These are phyloP conservation scores for Dicaeum eximium DNA, from an alignment of 2,113 vertebrate genomes.

Conservation along the genomic window DNA sequence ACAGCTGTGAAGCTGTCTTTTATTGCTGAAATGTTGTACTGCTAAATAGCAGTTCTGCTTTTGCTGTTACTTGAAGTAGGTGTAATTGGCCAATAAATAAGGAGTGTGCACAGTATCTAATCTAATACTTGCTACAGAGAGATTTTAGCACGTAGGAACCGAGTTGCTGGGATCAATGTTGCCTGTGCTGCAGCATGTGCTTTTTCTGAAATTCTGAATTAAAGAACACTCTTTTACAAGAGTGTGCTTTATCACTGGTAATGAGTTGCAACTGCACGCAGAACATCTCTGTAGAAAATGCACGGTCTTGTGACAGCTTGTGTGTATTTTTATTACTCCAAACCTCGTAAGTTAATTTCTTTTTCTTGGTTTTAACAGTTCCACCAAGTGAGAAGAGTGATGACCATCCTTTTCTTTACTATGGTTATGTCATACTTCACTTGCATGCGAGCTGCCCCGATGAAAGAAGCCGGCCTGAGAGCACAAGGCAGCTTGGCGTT, in stretches of 20 bases:
- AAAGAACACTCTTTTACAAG: neutral
- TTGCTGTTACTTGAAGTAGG: conserved; percentile 57
- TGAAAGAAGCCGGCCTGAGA: conserved; percentile 92
- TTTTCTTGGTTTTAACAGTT: conserved; percentile 79
- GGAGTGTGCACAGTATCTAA: conserved; percentile 4
- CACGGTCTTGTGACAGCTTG: neutral
- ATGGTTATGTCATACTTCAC: conserved; percentile 99
- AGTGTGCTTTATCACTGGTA: neutral
- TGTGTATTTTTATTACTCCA: neutral
- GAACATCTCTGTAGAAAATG: neutral
- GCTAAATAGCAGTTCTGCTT: conserved; percentile 64
- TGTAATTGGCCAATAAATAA: conserved; percentile 65
- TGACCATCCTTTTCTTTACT: conserved; percentile 99
- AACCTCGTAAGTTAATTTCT: neutral
- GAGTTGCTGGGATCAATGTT: neutral
- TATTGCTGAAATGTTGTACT: neutral
- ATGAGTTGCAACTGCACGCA: neutral
- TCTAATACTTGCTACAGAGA: conserved; percentile 18
- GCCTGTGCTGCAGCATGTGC: neutral
- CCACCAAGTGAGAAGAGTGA: conserved; percentile 99
- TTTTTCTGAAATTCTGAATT: neutral
- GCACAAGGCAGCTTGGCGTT: conserved; percentile 94
- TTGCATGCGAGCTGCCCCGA: conserved; percentile 99
- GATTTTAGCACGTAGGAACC: neutral
- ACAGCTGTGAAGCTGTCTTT: neutral